phyloP scores from a whole-genome alignment of 2,888 invertebrate species.

The Caenorhabditis sp. region DNA sequence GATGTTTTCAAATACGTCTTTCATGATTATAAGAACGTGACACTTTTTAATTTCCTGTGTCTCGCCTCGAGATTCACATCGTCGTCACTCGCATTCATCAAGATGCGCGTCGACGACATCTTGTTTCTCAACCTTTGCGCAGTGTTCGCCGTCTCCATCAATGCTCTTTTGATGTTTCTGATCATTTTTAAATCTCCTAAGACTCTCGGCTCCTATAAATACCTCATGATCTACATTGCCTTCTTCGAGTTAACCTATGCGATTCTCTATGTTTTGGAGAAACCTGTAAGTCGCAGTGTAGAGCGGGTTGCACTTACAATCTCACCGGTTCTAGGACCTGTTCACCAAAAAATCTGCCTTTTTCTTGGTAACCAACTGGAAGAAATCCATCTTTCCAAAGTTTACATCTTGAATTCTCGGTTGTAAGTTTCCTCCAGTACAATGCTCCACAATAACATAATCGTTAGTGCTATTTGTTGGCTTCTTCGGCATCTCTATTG shows the following conservation, averaged over 20 bases:
- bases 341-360: constrained; percentile 31
- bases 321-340: constrained; percentile 12
- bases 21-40: too few relatives aligned
- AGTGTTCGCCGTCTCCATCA: constrained; percentile 37
- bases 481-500: constrained; percentile 44
- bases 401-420: constrained; percentile 27
- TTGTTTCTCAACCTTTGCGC: constrained; percentile 32
- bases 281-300: constrained; percentile 30
- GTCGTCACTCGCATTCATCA: too few relatives aligned
- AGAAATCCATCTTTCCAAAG: constrained; percentile 22
- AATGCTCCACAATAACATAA: neutral
- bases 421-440: constrained; percentile 6
- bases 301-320: neutral
- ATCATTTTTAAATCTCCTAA: constrained; percentile 46
- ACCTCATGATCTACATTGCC: constrained; percentile 44
- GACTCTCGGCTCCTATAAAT: constrained; percentile 45
- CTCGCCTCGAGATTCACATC: too few relatives aligned
- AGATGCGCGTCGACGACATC: constrained; percentile 22
- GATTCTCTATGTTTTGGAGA: constrained; percentile 28
- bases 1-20: too few relatives aligned
- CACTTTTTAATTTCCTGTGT: too few relatives aligned
- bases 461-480: constrained; percentile 31
- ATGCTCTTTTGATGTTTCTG: constrained; percentile 25
- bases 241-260: constrained; percentile 43
- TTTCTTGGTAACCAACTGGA: constrained; percentile 45